Percentiles rank a stretch among this genome's conserved stretches.
phyloP scores from a whole-genome alignment of 2,113 vertebrate genomes.

The Hyperopisus bebe region DNA sequence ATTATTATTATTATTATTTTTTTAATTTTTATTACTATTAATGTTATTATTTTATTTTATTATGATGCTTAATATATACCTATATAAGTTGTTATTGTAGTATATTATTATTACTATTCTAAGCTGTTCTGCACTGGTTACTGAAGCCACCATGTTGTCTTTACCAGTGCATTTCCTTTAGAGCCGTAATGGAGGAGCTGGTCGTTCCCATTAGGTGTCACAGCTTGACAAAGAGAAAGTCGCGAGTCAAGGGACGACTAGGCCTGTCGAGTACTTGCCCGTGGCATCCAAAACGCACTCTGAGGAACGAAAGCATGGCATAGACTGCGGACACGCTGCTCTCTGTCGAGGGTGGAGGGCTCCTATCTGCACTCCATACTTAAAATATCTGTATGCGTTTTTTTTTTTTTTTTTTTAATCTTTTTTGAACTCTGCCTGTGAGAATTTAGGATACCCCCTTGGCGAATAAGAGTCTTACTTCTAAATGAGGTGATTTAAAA shows the following conservation, averaged over 20 bases:
- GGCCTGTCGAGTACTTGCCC: slow-evolving; percentile 74
- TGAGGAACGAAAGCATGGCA: slow-evolving; percentile 69
- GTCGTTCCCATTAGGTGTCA: slow-evolving; percentile 84
- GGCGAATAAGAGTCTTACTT: slow-evolving; percentile 28
- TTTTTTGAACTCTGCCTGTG: slow-evolving; percentile 19
- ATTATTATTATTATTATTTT: not conserved
- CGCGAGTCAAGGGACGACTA: slow-evolving; percentile 64
- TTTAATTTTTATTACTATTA: not conserved
- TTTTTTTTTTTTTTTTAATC: not conserved
- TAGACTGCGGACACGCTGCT: slow-evolving; percentile 36
- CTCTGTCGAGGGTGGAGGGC: not conserved
- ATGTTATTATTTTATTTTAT: not conserved
- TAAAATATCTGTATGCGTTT: slow-evolving; percentile 15
- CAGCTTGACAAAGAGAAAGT: slow-evolving; percentile 76
- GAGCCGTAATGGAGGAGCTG: slow-evolving; percentile 82
- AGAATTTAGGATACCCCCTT: slow-evolving; percentile 31
- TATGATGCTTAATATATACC: not conserved
- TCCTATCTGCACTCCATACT: slow-evolving; percentile 15
- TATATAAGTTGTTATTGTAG: not conserved
- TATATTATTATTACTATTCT: not conserved
- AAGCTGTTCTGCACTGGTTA: slow-evolving; percentile 11
- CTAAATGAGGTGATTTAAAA: slow-evolving; percentile 28
- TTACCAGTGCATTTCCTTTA: slow-evolving; percentile 79
- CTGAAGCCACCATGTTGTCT: slow-evolving; percentile 29
- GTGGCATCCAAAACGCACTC: slow-evolving; percentile 74